A percentile compares a stretch with the other conserved stretches of the same genome.
These are phyloP conservation scores for Molanna angustata DNA, from an alignment of 2,888 invertebrate genomes.

Conservation along the genomic window DNA sequence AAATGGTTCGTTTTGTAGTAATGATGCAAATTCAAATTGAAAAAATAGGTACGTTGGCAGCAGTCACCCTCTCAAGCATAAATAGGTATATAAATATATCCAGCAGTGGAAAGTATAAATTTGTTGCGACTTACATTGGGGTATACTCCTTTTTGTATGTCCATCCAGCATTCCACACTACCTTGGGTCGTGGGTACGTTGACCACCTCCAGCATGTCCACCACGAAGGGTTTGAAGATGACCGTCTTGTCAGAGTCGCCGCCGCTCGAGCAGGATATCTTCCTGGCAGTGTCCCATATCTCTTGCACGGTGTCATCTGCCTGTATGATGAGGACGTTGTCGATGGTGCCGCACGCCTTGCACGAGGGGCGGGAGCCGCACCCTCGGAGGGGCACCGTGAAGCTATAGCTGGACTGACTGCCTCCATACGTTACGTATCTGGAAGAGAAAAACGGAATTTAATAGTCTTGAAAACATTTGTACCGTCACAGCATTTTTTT, in stretches of 20 bases:
- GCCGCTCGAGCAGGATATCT: slow-evolving; percentile 50
- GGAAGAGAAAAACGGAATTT: slow-evolving; percentile 33
- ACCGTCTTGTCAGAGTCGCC: slow-evolving; percentile 42
- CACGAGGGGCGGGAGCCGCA: slow-evolving; percentile 64
- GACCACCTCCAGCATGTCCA: slow-evolving; percentile 67
- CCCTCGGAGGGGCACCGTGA: slow-evolving; percentile 62
- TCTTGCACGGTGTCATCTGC: slow-evolving; percentile 65
- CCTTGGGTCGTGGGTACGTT: slow-evolving; percentile 63
- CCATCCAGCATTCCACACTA: slow-evolving; percentile 75
- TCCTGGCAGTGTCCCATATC: slow-evolving; percentile 63
- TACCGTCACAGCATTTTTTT: too few species aligned
- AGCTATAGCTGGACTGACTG: slow-evolving; percentile 56
- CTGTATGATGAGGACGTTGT: slow-evolving; percentile 67
- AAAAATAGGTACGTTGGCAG: too few species aligned
- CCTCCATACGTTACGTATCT: slow-evolving; percentile 62
- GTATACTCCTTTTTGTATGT: slow-evolving; percentile 67
- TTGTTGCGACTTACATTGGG: slow-evolving; percentile 63
- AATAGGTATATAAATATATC: too few species aligned
- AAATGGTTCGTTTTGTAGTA: too few species aligned
- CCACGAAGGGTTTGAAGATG: slow-evolving; percentile 63
- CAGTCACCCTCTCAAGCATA: too few species aligned
- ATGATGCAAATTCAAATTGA: too few species aligned
- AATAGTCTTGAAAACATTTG: too few species aligned
- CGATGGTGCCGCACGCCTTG: slow-evolving; percentile 59
- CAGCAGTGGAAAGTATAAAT: not conserved